Evolutionary conservation across 1,140 invertebrate genomes (phyloP).

Genomic region (Bombus sibiricus): DNA sequence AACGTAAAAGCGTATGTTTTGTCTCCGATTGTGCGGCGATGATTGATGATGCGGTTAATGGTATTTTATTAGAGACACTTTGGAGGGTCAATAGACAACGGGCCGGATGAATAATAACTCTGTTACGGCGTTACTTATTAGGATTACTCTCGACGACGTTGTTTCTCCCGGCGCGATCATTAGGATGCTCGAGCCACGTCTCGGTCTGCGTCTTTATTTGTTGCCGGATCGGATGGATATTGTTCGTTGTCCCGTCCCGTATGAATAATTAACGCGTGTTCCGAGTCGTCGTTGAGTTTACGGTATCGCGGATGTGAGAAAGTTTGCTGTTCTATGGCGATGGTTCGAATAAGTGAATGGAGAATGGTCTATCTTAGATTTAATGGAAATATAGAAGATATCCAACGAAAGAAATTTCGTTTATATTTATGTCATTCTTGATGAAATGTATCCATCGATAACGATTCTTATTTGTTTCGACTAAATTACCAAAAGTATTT

Average conservation of each 20-base stretch:
- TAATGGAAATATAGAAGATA: not conserved
- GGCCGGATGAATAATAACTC: conserved; percentile 73
- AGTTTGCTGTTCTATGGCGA: not conserved
- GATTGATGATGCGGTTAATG: conserved; percentile 76
- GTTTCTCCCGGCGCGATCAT: conserved; percentile 49
- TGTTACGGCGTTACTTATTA: conserved; percentile 70
- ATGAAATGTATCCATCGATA: no score
- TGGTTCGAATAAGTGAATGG: not conserved
- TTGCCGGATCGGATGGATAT: conserved; percentile 10
- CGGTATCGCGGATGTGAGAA: not conserved
- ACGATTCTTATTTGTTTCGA: not conserved
- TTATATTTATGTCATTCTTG: not conserved
- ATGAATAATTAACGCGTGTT: conserved; percentile 40
- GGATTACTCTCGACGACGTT: conserved; percentile 64
- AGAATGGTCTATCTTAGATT: not conserved
- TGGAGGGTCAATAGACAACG: conserved; percentile 71
- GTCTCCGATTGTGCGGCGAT: conserved; percentile 68
- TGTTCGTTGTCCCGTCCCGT: not conserved
- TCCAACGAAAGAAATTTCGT: not conserved
- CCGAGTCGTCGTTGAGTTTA: not conserved
- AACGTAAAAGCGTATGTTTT: conserved; percentile 68
- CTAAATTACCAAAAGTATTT: conserved; percentile 23
- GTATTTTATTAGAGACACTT: conserved; percentile 76
- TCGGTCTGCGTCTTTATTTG: conserved; percentile 41
- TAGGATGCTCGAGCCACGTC: conserved; percentile 27